phyloP scores from a whole-genome alignment of 2,888 invertebrate species.

The Koerneria pararmatus region DNA sequence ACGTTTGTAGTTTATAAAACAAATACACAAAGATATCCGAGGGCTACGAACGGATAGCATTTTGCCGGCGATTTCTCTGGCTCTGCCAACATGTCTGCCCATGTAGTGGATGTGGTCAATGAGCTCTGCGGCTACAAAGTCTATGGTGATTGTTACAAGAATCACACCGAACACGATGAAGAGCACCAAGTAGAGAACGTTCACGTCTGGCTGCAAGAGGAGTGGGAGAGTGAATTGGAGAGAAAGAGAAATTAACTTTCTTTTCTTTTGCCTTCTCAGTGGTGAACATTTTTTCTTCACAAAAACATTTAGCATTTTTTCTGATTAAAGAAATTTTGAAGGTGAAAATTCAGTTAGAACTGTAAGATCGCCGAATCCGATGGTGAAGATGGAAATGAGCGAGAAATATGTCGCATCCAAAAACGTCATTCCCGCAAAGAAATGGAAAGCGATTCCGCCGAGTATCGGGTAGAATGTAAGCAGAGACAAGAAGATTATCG shows the following conservation, averaged over 20 bases:
- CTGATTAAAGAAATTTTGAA: too few relatives aligned
- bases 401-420: conserved; percentile 42
- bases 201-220: conserved; percentile 36
- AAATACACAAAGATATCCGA: too few relatives aligned
- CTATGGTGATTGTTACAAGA: conserved; percentile 42
- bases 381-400: conserved; percentile 42
- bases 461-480: conserved; percentile 35
- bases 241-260: too few relatives aligned
- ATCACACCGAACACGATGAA: conserved; percentile 40
- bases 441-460: conserved; percentile 31
- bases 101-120: conserved; percentile 44
- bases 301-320: neutral
- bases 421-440: conserved; percentile 27
- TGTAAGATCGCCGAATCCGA: conserved; percentile 42
- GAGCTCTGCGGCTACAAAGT: conserved; percentile 42
- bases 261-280: too few relatives aligned
- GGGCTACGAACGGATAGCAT: conserved; percentile 32
- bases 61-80: conserved; percentile 38
- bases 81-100: conserved; percentile 43
- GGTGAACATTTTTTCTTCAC: neutral
- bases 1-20: too few relatives aligned
- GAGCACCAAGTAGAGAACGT: conserved; percentile 36
- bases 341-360: conserved; percentile 19
- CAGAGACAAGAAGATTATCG: conserved; percentile 35
- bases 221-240: neutral